These are phyloP conservation scores for Sternarchorhynchus goeldii DNA, from an alignment of 2,797 vertebrate species.

Conservation along the genomic window DNA sequence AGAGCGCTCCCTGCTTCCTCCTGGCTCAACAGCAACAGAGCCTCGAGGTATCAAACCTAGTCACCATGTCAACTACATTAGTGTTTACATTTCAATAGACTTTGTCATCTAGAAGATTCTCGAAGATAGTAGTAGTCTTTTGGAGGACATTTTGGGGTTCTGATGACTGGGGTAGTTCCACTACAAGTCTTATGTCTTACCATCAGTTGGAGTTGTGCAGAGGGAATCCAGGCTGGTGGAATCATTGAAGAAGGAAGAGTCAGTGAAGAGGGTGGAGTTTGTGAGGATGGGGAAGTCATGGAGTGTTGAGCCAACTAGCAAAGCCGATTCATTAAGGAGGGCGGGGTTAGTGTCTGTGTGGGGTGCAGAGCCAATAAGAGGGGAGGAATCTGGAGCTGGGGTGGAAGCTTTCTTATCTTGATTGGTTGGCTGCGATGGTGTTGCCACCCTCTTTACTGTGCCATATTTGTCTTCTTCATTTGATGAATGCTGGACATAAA, in stretches of 20 bases:
- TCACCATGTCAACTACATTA: neutral
- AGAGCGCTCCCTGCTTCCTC: slow-evolving; percentile 21
- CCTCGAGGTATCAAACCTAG: slow-evolving; percentile 42
- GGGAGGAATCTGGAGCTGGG: slow-evolving; percentile 20
- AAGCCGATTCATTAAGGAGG: slow-evolving; percentile 35
- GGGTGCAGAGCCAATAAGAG: slow-evolving; percentile 37
- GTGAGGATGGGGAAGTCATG: slow-evolving; percentile 49
- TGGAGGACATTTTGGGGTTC: neutral
- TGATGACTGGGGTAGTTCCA: neutral
- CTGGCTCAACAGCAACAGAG: slow-evolving; percentile 47
- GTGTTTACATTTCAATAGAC: slow-evolving; percentile 3
- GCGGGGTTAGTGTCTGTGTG: slow-evolving; percentile 27
- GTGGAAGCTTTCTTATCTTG: slow-evolving; percentile 33
- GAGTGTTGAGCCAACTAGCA: slow-evolving; percentile 41
- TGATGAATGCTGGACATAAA: slow-evolving; percentile 35
- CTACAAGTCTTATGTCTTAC: slow-evolving; percentile 26
- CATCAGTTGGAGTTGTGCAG: slow-evolving; percentile 43
- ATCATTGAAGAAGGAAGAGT: slow-evolving; percentile 38
- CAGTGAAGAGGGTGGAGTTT: slow-evolving; percentile 40
- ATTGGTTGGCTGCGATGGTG: slow-evolving; percentile 30
- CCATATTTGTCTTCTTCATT: slow-evolving; percentile 55
- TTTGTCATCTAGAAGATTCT: neutral
- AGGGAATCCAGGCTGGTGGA: slow-evolving; percentile 47
- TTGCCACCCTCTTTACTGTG: slow-evolving; percentile 56
- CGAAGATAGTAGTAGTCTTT: no score